phyloP scores from a whole-genome alignment of 2,113 vertebrate species.

The Abramis brama region DNA sequence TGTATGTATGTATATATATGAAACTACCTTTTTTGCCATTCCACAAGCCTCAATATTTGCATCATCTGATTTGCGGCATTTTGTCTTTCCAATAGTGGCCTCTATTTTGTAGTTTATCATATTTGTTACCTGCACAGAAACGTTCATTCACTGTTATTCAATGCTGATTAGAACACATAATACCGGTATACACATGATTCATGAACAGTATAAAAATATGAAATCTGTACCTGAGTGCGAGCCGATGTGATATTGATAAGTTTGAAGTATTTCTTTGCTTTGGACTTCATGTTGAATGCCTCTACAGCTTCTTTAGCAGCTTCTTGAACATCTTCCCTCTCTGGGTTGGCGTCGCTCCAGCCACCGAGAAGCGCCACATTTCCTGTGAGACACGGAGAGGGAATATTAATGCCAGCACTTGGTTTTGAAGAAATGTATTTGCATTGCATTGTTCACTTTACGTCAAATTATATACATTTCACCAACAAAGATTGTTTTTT shows the following conservation, averaged over 20 bases:
- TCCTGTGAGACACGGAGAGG: conserved; percentile 18
- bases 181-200: not conserved
- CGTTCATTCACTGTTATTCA: not conserved
- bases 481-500: not conserved
- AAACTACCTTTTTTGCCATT: conserved; percentile 59
- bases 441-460: not conserved
- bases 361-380: conserved; percentile 45
- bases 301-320: conserved; percentile 53
- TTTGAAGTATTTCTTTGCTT: conserved; percentile 56
- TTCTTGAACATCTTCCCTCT: conserved; percentile 37
- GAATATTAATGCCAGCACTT: not conserved
- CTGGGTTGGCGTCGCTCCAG: conserved; percentile 6
- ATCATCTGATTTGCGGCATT: conserved; percentile 56
- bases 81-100: conserved; percentile 57
- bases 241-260: conserved; percentile 59
- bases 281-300: conserved; percentile 53
- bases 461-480: not conserved
- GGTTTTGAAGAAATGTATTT: not conserved
- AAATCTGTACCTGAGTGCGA: conserved; percentile 49
- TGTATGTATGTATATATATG: too few relatives aligned
- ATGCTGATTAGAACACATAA: not conserved
- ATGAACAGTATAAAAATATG: not conserved
- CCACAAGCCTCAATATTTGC: conserved; percentile 48
- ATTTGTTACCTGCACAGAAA: conserved; percentile 56
- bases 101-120: conserved; percentile 52